Base-by-base conservation (phyloP, 2,113 vertebrate species). In the Pelusios castaneus region DNA sequence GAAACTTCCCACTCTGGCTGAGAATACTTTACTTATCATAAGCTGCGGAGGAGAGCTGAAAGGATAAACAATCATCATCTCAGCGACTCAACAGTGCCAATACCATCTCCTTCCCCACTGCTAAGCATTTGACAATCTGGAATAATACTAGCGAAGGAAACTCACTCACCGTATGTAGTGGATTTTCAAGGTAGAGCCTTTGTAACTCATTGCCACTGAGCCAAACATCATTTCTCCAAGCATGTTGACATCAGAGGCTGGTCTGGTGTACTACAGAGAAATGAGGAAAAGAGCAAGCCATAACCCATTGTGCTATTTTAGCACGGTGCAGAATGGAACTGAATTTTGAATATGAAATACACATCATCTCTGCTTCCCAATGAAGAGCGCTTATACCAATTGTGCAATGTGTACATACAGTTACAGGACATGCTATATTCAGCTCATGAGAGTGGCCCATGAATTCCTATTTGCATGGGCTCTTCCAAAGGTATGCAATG, bases 1-100 rank as follows among this genome's bases (percentile, higher is more conserved):
- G 93, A 98, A 98, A 95, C 98, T 98, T 94, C 99, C 98, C 95
- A 98, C 97, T 93, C 98, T 98, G 82, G 98, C 98, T 86, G 99
- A 99, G 96, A 99, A 99, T 81, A 99, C 99, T 97, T 99, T 99
- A 97, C 98, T 99, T 96, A 99, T 98, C 99, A 99, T 99, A 96
- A 99, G 96, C 83, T 99, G 99, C 27, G 98, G 98, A 60, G 99
- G 99, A 96, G 98, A 99, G 73, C 99, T 99, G 90, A 91, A 94
- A 95, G 90, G 89, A 97, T 87, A 93, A 93, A 92, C 80, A 94
- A 89, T 79, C 75, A 19, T 73, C 25, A 94, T 88, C 91, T 91
- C 70, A 91, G 91, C 77, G 94, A 94, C 47, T 92, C 93, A 91
- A 63, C 60, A 93, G 24, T 67, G 91, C 80, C 84, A 55, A 6